phyloP scores from a whole-genome alignment of 2,797 vertebrate genomes.

The Cygnus olor region DNA sequence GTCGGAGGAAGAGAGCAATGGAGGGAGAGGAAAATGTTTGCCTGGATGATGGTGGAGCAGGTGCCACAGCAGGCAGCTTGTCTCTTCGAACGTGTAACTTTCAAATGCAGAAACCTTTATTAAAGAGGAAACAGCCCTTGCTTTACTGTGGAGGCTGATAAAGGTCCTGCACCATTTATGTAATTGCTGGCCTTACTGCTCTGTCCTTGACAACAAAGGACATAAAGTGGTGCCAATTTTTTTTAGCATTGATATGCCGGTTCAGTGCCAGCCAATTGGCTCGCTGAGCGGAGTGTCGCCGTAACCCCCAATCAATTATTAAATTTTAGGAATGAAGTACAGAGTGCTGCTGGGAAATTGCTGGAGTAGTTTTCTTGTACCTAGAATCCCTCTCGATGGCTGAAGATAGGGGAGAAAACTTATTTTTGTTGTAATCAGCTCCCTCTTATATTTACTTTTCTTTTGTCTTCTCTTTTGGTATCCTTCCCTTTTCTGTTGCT shows the following conservation, averaged over 20 bases:
- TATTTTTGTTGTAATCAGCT: not conserved
- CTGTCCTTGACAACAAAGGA: slow-evolving; percentile 53
- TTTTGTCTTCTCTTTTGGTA: not conserved
- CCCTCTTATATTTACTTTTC: not conserved
- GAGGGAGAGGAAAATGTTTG: not conserved
- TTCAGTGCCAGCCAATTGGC: slow-evolving; percentile 1
- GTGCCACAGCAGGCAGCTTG: not conserved
- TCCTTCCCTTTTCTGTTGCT: not conserved
- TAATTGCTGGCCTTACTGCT: slow-evolving; percentile 20
- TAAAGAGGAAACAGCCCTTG: not conserved
- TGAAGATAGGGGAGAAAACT: not conserved
- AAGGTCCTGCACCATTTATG: not conserved
- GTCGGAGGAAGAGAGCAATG: not conserved
- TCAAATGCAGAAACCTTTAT: not conserved
- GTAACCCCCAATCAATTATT: slow-evolving; percentile 48
- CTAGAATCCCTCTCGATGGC: not conserved
- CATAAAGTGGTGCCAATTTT: not conserved
- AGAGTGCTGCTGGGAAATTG: slow-evolving; percentile 29
- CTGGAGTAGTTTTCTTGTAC: not conserved
- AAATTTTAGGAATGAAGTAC: slow-evolving; percentile 55
- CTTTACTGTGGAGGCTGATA: slow-evolving; percentile 18
- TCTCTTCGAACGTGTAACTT: not conserved
- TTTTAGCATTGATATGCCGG: slow-evolving; percentile 4
- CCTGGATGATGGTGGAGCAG: not conserved
- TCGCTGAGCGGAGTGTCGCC: not conserved